These are phyloP conservation scores for Alsophila aescularia DNA, from an alignment of 2,888 invertebrate species.

Conservation along the genomic window DNA sequence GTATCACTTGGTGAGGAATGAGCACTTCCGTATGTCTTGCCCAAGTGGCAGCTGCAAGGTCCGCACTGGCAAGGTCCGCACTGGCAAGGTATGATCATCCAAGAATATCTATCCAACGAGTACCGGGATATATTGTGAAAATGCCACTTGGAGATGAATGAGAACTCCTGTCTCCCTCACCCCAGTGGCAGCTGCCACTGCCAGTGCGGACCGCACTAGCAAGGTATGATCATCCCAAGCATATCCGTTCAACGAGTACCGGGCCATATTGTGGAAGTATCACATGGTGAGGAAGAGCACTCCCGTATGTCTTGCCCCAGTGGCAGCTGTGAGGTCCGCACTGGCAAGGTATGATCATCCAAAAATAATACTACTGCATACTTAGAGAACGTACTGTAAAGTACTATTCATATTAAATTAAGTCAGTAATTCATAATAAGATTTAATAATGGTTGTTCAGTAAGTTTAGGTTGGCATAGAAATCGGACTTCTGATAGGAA, in stretches of 20 bases:
- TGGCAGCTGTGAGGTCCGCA: constrained; percentile 73
- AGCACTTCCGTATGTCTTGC: constrained; percentile 73
- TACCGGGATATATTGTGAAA: constrained; percentile 77
- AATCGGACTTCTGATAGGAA: no score
- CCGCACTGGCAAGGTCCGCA: constrained; percentile 67
- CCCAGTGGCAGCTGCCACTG: constrained; percentile 75
- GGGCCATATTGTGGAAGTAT: constrained; percentile 76
- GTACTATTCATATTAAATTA: no score
- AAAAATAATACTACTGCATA: no score
- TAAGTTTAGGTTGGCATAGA: no score
- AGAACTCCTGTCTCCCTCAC: constrained; percentile 73
- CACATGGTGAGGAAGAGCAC: constrained; percentile 73
- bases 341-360: constrained; percentile 64
- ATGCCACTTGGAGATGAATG: constrained; percentile 73
- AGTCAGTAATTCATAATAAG: no score
- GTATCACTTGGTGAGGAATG: constrained; percentile 73
- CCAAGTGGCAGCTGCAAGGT: constrained; percentile 76
- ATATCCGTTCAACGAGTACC: constrained; percentile 55
- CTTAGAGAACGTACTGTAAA: no score
- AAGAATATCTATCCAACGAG: constrained; percentile 45
- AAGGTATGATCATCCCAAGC: constrained; percentile 55
- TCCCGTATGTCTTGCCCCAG: constrained; percentile 75
- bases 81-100: constrained; percentile 64
- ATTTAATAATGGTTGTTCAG: no score
- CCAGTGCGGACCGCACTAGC: constrained; percentile 73